Conservation (phyloP, 2,888 invertebrate genomes). For the Maniola hyperantus region DNA sequence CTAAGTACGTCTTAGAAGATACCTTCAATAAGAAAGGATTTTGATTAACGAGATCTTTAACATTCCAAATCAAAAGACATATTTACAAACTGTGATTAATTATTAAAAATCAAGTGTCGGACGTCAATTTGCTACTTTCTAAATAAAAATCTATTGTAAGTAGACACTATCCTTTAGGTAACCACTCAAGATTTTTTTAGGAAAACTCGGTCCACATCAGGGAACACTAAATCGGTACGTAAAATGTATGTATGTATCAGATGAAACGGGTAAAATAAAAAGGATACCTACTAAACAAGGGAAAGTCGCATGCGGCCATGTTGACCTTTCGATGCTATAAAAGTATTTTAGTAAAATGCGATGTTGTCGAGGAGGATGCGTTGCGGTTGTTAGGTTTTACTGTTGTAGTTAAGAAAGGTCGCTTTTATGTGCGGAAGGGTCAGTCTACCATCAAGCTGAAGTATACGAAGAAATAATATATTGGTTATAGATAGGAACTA, state of each 20-base stretch:
- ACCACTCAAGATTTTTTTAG: no score
- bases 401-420: constrained; percentile 60
- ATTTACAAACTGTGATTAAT: no score
- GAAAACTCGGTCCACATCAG: no score
- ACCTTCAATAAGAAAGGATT: no score
- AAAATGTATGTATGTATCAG: not conserved
- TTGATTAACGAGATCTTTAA: no score
- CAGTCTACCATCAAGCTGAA: constrained; percentile 36
- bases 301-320: constrained; percentile 15
- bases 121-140: no score
- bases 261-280: not conserved
- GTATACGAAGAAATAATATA: constrained; percentile 28
- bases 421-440: constrained; percentile 50
- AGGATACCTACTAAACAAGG: not conserved
- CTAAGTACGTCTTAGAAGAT: no score
- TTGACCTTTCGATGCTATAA: constrained; percentile 49
- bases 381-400: constrained; percentile 60
- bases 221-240: no score
- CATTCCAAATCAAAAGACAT: no score
- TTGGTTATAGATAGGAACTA: constrained; percentile 19
- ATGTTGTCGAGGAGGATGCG: constrained; percentile 49
- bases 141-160: no score
- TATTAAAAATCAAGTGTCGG: no score
- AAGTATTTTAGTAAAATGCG: constrained; percentile 53
- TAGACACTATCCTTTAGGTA: no score